Evolutionary conservation across 2,797 vertebrate species (phyloP), one percentile per base, ranked within the genome.

Genomic region (Pipistrellus pygmaeus): DNA sequence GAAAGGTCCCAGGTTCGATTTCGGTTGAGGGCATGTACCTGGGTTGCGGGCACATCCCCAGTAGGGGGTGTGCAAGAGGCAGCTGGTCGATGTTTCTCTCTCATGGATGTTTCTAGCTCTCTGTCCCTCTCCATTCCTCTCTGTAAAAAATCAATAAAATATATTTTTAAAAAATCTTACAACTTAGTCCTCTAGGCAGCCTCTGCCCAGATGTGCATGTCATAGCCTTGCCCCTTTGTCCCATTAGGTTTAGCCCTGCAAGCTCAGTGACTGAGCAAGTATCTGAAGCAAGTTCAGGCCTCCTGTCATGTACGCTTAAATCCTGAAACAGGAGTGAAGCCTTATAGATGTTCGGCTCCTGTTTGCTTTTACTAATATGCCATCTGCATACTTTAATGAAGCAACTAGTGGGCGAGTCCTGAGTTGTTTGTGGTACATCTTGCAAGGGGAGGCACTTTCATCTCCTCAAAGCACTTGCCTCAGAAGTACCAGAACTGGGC

Each of bases 261-360:
- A 12, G 64, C 60, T 86, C n/a, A 81, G 11, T 80, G 46, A 80
- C 0, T 82, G 57, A 77, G 10, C 15, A 75, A 10, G 7, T 72
- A 73, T 75, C 20, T 94, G 72, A 73, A 82, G 38, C 73, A 85
- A 46, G 38, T 38, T 91, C 25, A 88, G 55, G 72, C 57, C 66
- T 73, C 57, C 38, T 27, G 38, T 90, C 57, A 35, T 69, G 30
- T 30, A 93, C 23, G 48, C 91, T 73, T 69, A 51, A 88, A 64
- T n/a, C 75, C 35, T 91, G 38, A 75, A 95, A 89, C n/a, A 48
- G 62, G n/a, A 71, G 48, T 69, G 38, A 95, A 53, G 60, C 76
- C 35, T 85, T 66, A 69, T 15, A 35, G n/a, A 1, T 57, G 18
- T 62, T 55, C 68, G 81, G 17, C 38, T 81, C 35, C 60, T 71